Base-by-base conservation (phyloP, 2,113 vertebrate genomes). In the Fregetta grallaria region DNA sequence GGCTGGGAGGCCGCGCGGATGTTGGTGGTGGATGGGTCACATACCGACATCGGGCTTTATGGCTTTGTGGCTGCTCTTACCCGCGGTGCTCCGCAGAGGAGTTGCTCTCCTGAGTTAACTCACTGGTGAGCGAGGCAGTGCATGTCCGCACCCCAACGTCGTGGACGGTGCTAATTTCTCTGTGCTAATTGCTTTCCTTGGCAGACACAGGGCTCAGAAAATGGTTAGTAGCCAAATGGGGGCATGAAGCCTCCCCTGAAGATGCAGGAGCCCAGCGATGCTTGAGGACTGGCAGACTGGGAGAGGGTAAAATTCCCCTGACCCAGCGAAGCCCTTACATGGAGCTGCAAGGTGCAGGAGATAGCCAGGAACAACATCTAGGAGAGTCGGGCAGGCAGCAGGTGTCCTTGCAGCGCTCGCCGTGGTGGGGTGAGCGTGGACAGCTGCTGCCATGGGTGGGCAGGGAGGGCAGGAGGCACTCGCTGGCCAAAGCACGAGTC, bases 141-240 rank as follows among this genome's bases (percentile, higher is more conserved):
- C 36, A 11, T 4, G 0, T 59, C 44, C 6, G 5, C 74, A 15
- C 56, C 13, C 29, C 9, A 42, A 1, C 1, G 2, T 22, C 5
- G 0, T 3, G 67, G 19, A 49, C 19, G 11, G 53, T 34, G 67
- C 55, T 90, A 9, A 42, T 82, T 75, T 56, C 38, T 83, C 44
- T 2, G 0, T 34, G 49, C 26, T 76, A 20, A 27, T 22, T 45
- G 42, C 62, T 72, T 42, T 61, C 26, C 27, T 71, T 6, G 30
- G 45, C 44, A 61, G 83, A 11, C 14, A 5, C 15, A 11, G 36
- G 62, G 40, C 53, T 68, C 66, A 55, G 45, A 12, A 61, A 52
- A 77, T 14, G 20, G 10, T 67, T 68, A 27, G 55, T 10, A 71
- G 53, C 36, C 38, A 18, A 67, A 27, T 3, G 22, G 50, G 15